Evolutionary conservation across 2,888 invertebrate species (phyloP).

Genomic region (Aphrophora alni): DNA sequence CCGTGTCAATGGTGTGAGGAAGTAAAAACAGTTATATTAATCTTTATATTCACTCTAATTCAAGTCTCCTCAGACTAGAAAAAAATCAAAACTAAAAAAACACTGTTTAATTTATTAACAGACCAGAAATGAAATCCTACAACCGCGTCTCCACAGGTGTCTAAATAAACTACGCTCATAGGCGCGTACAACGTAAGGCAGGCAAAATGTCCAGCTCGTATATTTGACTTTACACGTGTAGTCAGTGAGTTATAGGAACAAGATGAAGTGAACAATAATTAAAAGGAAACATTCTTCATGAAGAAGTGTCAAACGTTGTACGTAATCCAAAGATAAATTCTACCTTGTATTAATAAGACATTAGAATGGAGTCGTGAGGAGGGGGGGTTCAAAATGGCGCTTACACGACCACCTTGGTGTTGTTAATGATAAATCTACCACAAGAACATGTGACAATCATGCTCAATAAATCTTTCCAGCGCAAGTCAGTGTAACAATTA

Average conservation of each 20-base stretch:
- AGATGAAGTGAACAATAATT: neutral
- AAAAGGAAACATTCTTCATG: neutral
- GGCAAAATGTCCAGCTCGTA: neutral
- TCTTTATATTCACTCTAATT: too few relatives aligned
- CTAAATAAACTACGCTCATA: neutral
- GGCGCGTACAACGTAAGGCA: too few relatives aligned
- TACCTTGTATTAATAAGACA: neutral
- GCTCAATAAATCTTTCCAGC: neutral
- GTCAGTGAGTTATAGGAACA: neutral
- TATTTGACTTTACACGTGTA: neutral
- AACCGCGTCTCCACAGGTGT: neutral
- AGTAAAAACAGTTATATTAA: too few relatives aligned
- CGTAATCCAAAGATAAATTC: neutral
- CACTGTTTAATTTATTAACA: too few relatives aligned
- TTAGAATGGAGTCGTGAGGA: conserved; percentile 7
- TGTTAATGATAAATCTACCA: neutral
- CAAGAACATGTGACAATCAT: neutral
- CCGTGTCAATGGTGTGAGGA: too few relatives aligned
- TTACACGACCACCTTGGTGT: neutral
- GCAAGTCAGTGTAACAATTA: neutral
- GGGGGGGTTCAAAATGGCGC: conserved; percentile 3
- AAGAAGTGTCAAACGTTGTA: neutral
- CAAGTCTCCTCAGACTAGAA: too few relatives aligned
- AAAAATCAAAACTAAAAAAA: too few relatives aligned
- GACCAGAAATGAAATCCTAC: neutral